A percentile compares a stretch with the other conserved stretches of the same genome.
phyloP scores from a whole-genome alignment of 2,797 vertebrate genomes.

The Phalloptychus januarius region DNA sequence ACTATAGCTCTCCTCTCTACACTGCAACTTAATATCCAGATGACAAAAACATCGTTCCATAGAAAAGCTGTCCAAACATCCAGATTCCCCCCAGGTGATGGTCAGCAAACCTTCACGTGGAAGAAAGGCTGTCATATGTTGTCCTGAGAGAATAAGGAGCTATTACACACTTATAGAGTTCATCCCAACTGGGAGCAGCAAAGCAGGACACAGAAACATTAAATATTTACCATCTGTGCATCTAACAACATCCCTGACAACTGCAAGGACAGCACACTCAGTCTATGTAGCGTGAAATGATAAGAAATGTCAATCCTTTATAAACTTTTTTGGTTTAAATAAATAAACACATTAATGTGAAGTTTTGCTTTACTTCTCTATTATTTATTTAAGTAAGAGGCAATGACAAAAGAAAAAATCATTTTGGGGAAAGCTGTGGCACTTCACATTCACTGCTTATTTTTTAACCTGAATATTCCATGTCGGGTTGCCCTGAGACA shows the following conservation, averaged over 20 bases:
- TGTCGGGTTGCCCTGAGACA: too few species aligned
- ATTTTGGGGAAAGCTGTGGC: background rate
- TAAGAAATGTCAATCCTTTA: constrained; percentile 6
- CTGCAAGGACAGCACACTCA: constrained; percentile 39
- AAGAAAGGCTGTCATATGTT: constrained; percentile 21
- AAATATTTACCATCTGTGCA: constrained; percentile 64
- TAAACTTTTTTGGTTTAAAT: constrained; percentile 1
- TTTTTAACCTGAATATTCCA: constrained; percentile 21
- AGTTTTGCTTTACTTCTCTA: background rate
- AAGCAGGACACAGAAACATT: constrained; percentile 51
- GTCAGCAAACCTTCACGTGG: constrained; percentile 12
- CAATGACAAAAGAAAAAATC: constrained; percentile 4
- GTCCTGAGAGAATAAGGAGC: constrained; percentile 27
- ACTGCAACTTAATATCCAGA: background rate
- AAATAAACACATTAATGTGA: background rate
- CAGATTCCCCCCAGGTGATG: constrained; percentile 12
- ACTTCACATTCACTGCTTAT: background rate
- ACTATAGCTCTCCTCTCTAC: background rate
- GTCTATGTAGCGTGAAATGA: constrained; percentile 34
- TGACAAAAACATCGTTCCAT: background rate
- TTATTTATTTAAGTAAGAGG: background rate
- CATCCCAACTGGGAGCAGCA: constrained; percentile 47
- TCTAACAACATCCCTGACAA: constrained; percentile 51
- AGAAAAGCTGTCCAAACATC: constrained; percentile 1
- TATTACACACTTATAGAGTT: constrained; percentile 33